Percentiles rank a stretch among this genome's conserved stretches.
Evolutionary conservation across 2,113 vertebrate genomes (phyloP).

Genomic region (Nothocercus julius): DNA sequence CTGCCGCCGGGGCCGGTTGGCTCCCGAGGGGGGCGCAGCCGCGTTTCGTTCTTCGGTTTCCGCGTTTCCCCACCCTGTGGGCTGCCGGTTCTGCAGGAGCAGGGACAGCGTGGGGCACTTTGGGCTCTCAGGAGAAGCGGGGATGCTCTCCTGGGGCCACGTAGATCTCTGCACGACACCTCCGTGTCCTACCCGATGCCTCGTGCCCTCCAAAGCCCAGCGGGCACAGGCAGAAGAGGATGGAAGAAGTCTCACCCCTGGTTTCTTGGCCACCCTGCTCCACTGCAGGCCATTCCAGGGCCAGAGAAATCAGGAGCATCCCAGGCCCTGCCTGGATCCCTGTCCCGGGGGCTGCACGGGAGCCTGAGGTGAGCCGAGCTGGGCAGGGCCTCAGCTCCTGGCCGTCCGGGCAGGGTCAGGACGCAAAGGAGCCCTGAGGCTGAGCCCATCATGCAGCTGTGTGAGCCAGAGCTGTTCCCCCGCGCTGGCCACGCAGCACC

Average conservation of each 20-base stretch:
- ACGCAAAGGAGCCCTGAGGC: no score
- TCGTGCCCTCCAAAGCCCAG: not conserved
- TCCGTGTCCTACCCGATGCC: no score
- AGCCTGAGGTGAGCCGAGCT: no score
- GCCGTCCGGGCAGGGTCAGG: not conserved
- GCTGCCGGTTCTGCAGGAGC: not conserved
- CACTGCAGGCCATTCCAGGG: not conserved
- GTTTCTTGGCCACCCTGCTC: not conserved
- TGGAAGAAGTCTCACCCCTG: not conserved
- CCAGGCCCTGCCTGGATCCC: not conserved
- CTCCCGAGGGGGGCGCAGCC: not conserved
- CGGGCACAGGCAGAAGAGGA: not conserved
- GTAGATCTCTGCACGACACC: accelerated
- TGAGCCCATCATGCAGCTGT: no score
- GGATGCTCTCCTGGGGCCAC: not conserved
- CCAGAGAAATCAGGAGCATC: not conserved
- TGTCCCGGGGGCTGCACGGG: no score
- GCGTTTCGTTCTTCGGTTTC: not conserved
- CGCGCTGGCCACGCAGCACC: no score
- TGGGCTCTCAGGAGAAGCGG: not conserved
- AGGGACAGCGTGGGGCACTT: not conserved
- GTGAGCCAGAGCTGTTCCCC: not conserved
- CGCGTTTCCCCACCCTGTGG: accelerated
- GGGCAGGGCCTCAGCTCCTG: not conserved
- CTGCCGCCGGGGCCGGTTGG: accelerated